Evolutionary conservation across 2,797 vertebrate species (phyloP), one percentile per base, ranked within the genome.

Genomic region (Eospalax fontanierii): DNA sequence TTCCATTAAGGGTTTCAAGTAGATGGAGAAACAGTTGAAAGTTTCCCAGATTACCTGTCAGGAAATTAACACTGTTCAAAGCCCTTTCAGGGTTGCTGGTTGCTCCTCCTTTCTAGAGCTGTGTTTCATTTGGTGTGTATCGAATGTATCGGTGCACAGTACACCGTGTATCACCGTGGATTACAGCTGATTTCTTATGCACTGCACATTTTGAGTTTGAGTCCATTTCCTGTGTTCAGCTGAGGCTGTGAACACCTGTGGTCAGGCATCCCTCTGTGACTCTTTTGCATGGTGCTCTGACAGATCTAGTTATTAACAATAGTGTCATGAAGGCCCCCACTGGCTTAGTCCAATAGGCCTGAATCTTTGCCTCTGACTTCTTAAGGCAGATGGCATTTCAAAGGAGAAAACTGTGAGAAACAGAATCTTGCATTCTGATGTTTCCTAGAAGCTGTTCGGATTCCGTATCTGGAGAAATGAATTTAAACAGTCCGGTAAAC

Each of bases 81-180:
- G 57, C 21, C 28, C 38, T 70, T 43, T 35, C 6, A 16, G 14
- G 28, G 4, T 68, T 46, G 33, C 59, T 54, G 24, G 9, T 22
- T 24, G 15, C 40, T 10, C 8, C 46, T 6, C 33, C 2, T 73
- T 73, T 90, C 40, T 16, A 19, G 24, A 70, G 57, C 4, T 1
- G 3, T 50, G 3, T 50, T n/a, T 68, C 35, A 43, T 15, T 33
- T 73, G 26, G 30, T 1, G 1, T 30, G 22, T 21, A 7, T 43
- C 21, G 30, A n/a, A 21, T 11, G 2, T 18, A 2, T 61, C 21
- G 0, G 24, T 10, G 24, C 43, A 3, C 38, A 9, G 11, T 35
- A 24, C 4, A n/a, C 12, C 18, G 26, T 10, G 59, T 2, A 26
- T 12, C 63, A 2, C 30, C 6, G 1, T 73, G 11, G 35, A 3